Evolutionary conservation across 2,888 invertebrate genomes (phyloP).

Genomic region (Meteorus cinctellus): DNA sequence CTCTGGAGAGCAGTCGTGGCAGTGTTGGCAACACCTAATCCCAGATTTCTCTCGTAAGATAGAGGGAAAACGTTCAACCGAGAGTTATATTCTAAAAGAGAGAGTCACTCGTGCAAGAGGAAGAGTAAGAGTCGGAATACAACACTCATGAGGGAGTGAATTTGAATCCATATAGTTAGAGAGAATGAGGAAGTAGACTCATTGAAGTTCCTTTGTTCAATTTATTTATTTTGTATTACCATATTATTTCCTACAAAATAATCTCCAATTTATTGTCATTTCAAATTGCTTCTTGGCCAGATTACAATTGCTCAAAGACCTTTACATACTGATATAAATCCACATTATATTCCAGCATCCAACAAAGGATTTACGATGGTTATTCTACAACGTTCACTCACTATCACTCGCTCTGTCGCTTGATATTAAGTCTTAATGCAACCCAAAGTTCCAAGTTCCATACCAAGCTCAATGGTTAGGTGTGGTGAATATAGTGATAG

Average conservation of each 20-base stretch:
- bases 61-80: slow-evolving; percentile 29
- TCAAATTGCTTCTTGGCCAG: background rate
- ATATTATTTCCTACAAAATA: background rate
- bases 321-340: background rate
- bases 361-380: slow-evolving; percentile 67
- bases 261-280: background rate
- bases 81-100: background rate
- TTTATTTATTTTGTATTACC: background rate
- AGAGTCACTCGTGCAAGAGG: background rate
- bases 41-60: slow-evolving; percentile 65
- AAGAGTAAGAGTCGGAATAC: slow-evolving; percentile 52
- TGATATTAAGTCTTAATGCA: slow-evolving; percentile 73
- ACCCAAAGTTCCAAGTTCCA: slow-evolving; percentile 36
- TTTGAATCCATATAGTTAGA: background rate
- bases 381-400: slow-evolving; percentile 50
- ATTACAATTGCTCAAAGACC: slow-evolving; percentile 1
- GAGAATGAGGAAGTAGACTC: background rate
- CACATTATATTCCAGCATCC: slow-evolving; percentile 22
- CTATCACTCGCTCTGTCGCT: background rate
- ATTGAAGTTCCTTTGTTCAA: slow-evolving; percentile 8
- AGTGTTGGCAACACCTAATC: slow-evolving; percentile 61
- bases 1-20: slow-evolving; percentile 52
- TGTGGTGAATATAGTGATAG: background rate
- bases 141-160: background rate
- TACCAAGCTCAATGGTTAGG: slow-evolving; percentile 21